These are phyloP conservation scores for Lophotriccus pileatus DNA, from an alignment of 2,797 vertebrate species.

Conservation along the genomic window DNA sequence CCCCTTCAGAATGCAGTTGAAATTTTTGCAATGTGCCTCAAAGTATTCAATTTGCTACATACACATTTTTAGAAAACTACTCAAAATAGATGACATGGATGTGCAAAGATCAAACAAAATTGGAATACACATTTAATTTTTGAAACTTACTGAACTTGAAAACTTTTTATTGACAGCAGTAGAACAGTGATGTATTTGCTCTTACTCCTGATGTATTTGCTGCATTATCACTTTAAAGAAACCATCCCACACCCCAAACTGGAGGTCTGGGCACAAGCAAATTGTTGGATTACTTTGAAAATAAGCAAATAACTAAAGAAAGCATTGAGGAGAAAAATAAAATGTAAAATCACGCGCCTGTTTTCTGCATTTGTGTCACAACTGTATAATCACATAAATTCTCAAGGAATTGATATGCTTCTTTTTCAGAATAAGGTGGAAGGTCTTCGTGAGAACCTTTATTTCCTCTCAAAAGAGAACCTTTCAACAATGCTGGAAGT, in stretches of 20 bases:
- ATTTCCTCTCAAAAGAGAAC: constrained; percentile 83
- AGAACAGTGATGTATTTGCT: not conserved
- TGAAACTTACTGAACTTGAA: not conserved
- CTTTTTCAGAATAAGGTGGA: constrained; percentile 85
- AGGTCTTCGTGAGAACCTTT: constrained; percentile 87
- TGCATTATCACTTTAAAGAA: not conserved
- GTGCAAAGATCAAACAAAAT: not conserved
- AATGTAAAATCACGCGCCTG: not conserved
- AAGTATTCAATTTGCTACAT: not conserved
- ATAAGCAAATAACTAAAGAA: not conserved
- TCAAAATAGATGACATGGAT: not conserved
- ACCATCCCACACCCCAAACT: not conserved
- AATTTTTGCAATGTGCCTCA: not conserved
- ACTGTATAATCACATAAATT: not conserved
- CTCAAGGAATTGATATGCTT: not conserved
- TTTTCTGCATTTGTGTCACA: not conserved
- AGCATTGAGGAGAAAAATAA: not conserved
- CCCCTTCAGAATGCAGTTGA: not conserved
- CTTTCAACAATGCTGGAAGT: constrained; percentile 85
- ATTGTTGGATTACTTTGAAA: not conserved
- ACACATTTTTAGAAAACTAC: not conserved
- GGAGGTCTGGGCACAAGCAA: not conserved
- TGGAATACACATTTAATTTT: not conserved
- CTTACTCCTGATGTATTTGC: not conserved
- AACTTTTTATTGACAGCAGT: not conserved